Base-by-base conservation (phyloP, 2,888 invertebrate species). In the Chromoteleia sp. region DNA sequence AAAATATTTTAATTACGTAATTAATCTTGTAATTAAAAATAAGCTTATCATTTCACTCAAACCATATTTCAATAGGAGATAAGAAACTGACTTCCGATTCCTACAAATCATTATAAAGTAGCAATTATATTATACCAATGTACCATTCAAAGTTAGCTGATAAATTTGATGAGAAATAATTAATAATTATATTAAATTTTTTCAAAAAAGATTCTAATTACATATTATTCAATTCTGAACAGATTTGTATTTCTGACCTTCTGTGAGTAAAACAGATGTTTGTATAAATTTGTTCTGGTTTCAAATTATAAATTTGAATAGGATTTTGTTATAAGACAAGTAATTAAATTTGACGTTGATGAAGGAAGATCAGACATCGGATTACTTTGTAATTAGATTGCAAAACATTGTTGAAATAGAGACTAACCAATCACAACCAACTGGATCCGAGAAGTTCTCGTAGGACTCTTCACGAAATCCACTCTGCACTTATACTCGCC, bases 401-500 rank as follows among this genome's bases (percentile, higher is more conserved):
- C 14, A 30, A 74, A 75, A 58, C 56, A 75, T 65, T 50, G 45
- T 29, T 12, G 25, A 33, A 67, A 21, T 8, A 8, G 15, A 8
- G 58, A 92, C 94, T 93, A 91, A 97, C 97, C 95, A 85, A 97
- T 95, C 75, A 97, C 94, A 84, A 94, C 94, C 74, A 97, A 93
- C 83, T 94, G 93, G 81, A 96, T 94, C 87, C 95, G 94, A 78
- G 95, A 94, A 90, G 96, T 96, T 84, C 94, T 94, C 7, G 97
- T 96, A 0, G 96, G 96, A 5, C 96, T 96, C 84, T 95, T 94
- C 86, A 95, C 94, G 92, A 96, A 97, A 92, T 97, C 97, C 56
- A 97, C 96, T 74, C 96, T 92, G 91, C 97, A 97, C 78, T 96
- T 93, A 92, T 97, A 97, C 84, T 96, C 93, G 5, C 96, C 96